Conservation (phyloP, 2,797 vertebrate genomes). For the Phataginus tricuspis region DNA sequence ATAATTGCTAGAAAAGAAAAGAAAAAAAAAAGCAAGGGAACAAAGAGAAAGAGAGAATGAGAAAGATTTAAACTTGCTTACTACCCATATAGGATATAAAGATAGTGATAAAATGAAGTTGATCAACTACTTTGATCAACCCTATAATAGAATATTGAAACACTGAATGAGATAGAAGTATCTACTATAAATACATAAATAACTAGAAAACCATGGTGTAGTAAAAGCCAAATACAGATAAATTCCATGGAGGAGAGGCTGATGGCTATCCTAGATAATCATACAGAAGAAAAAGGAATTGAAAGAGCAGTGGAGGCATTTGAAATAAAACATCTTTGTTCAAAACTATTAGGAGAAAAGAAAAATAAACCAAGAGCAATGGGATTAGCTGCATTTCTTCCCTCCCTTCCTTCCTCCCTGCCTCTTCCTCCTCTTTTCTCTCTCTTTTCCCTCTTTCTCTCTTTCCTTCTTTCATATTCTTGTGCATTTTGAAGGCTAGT, state of each 20-base stretch:
- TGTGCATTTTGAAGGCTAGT: background rate
- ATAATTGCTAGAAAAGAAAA: background rate
- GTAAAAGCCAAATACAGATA: background rate
- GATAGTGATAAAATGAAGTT: background rate
- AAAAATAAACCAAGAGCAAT: background rate
- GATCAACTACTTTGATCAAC: background rate
- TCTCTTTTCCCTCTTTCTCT: fast-evolving
- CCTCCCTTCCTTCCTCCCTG: background rate
- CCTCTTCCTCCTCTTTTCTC: background rate
- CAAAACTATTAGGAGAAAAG: background rate
- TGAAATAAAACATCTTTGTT: background rate
- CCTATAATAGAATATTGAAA: background rate
- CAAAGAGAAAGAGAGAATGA: background rate
- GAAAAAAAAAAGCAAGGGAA: background rate
- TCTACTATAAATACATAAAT: background rate
- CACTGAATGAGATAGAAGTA: background rate
- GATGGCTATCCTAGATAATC: background rate
- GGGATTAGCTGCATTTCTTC: background rate
- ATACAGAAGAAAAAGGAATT: background rate
- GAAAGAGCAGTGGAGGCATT: background rate
- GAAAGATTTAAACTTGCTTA: background rate
- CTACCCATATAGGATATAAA: background rate
- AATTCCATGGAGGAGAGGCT: background rate
- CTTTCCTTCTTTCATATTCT: background rate
- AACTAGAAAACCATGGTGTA: background rate